Evolutionary conservation across 2,113 vertebrate species (phyloP).

Genomic region (Progne subis): DNA sequence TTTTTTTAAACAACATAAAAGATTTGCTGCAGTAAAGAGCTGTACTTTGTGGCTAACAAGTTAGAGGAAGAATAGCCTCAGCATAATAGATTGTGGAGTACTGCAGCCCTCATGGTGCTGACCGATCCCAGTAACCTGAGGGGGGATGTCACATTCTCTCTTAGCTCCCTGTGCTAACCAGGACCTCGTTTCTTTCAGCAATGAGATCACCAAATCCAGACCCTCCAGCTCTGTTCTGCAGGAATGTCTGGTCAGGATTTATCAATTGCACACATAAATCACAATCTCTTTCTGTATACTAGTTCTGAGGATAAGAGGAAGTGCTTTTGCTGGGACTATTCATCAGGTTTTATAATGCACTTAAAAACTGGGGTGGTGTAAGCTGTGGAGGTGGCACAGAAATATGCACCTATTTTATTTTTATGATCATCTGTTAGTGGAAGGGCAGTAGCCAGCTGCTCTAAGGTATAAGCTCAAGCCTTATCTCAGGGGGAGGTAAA

Average conservation of each 20-base stretch:
- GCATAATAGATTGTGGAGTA: not conserved
- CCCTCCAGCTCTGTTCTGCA: not conserved
- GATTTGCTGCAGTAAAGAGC: not conserved
- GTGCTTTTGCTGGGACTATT: not conserved
- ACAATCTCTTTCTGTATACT: not conserved
- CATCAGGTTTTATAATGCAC: not conserved
- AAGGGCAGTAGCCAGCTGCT: not conserved
- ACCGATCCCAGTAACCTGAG: not conserved
- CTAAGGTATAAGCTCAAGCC: not conserved
- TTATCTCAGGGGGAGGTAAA: not conserved
- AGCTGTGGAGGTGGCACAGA: not conserved
- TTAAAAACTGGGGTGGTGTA: not conserved
- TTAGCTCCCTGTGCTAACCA: not conserved
- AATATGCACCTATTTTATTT: not conserved
- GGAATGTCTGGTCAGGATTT: not conserved
- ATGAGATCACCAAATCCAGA: not conserved
- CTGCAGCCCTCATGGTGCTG: not conserved
- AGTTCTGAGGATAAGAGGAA: not conserved
- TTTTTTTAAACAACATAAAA: not conserved
- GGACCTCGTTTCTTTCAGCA: not conserved
- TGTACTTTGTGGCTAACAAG: not conserved
- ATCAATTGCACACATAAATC: not conserved
- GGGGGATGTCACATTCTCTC: not conserved
- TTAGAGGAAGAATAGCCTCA: not conserved
- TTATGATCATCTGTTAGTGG: not conserved